phyloP scores from a whole-genome alignment of 2,888 invertebrate genomes.

The Herminia tarsipennalis region DNA sequence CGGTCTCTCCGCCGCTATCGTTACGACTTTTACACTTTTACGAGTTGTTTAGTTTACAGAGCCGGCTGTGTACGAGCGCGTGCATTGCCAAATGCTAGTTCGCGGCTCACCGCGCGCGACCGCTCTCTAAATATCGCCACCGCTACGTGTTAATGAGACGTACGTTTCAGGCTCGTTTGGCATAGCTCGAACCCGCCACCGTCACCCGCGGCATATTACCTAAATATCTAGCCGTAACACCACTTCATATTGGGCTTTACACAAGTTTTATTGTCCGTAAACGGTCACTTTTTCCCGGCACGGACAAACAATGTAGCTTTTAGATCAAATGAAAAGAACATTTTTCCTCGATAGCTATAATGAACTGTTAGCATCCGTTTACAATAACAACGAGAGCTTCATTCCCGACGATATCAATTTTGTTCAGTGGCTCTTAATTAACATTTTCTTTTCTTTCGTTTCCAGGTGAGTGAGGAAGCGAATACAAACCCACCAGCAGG shows the following conservation, averaged over 20 bases:
- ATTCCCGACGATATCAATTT: constrained; percentile 80
- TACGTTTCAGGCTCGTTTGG: constrained; percentile 75
- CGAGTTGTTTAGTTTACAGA: constrained; percentile 83
- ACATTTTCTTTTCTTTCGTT: constrained; percentile 84
- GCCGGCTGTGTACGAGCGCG: constrained; percentile 69
- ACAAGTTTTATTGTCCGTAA: constrained; percentile 32
- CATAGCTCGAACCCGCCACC: constrained; percentile 50
- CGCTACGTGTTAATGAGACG: constrained; percentile 80
- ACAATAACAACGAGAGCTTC: constrained; percentile 72
- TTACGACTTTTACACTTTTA: constrained; percentile 85
- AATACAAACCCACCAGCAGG: constrained; percentile 74
- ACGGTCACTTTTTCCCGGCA: constrained; percentile 17
- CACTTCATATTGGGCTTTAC: constrained; percentile 28
- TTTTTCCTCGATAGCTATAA: constrained; percentile 44
- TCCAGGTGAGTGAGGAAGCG: constrained; percentile 82
- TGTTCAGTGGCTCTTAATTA: constrained; percentile 83
- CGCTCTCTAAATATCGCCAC: constrained; percentile 73
- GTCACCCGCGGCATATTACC: constrained; percentile 44
- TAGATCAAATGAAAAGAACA: constrained; percentile 40
- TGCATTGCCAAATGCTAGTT: constrained; percentile 83
- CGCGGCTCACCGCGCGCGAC: constrained; percentile 81
- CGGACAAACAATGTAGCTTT: constrained; percentile 14
- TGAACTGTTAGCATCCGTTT: constrained; percentile 69
- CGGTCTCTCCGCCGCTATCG: constrained; percentile 76
- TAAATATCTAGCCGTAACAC: constrained; percentile 46